Percentiles rank a stretch among this genome's conserved stretches.
phyloP scores from a whole-genome alignment of 1,140 invertebrate species.

The Mesaphorura yosii region DNA sequence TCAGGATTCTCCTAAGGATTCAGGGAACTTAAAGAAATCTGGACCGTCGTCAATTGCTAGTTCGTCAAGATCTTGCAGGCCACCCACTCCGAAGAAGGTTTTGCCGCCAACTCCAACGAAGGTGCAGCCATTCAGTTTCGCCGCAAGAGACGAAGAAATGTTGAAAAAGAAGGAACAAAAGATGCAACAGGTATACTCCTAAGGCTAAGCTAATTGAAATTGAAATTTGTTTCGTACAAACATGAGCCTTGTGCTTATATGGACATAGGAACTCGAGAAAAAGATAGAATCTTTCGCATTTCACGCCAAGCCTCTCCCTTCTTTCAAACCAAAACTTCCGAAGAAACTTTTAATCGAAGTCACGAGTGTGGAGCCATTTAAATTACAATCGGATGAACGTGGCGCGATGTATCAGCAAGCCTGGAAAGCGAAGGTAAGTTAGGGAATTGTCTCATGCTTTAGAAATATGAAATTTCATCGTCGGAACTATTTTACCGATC shows the following conservation, averaged over 20 bases:
- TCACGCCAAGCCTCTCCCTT: constrained; percentile 42
- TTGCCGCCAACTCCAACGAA: constrained; percentile 26
- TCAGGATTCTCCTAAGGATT: background rate
- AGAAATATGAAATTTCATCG: background rate
- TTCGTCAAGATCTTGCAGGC: background rate
- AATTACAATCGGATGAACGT: constrained; percentile 36
- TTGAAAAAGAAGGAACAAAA: constrained; percentile 42
- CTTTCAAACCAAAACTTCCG: constrained; percentile 34
- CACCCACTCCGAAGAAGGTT: background rate
- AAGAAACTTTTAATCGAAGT: constrained; percentile 32
- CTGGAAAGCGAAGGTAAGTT: constrained; percentile 22
- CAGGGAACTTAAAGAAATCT: background rate
- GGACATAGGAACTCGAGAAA: constrained; percentile 35
- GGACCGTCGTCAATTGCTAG: background rate
- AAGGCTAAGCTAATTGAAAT: no score
- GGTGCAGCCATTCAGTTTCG: constrained; percentile 44
- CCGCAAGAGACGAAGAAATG: constrained; percentile 39
- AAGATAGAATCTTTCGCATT: constrained; percentile 38
- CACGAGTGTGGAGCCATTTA: constrained; percentile 37
- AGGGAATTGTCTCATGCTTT: background rate
- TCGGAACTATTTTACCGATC: constrained; percentile 2
- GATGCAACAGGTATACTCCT: constrained; percentile 38
- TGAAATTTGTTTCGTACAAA: background rate
- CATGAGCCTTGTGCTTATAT: background rate
- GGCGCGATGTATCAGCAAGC: constrained; percentile 35